Evolutionary conservation across 2,797 vertebrate genomes (phyloP), one percentile per base, ranked within the genome.

Genomic region (Coilia nasus): DNA sequence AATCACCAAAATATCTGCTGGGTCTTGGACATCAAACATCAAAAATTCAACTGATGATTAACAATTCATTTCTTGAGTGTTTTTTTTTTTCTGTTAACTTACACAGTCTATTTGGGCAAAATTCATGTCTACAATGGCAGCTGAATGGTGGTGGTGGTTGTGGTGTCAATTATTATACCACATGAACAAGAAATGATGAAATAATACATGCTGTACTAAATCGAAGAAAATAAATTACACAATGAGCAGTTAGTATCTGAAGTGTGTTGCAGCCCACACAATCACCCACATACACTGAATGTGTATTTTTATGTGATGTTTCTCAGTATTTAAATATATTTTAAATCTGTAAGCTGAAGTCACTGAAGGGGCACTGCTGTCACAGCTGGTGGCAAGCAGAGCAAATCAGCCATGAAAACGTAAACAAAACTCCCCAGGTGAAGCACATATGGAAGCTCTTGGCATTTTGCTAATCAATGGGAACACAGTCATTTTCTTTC

Each of bases 321-420:
- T 10, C 14, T 54, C 7, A 54, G 14, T 54, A 54, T 54, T 54
- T 54, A 10, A 54, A 54, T 54, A 54, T 54, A 3, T 54, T 54
- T 54, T 3, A 7, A 54, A 14, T 54, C 50, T 1, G 50, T 14
- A 54, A 54, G 50, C 50, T 54, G 50, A 54, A 54, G 50, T 54
- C 50, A 54, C 7, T 54, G 50, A 54, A 54, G 23, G n/a, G n/a
- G 23, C n/a, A 7, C n/a, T 9, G 60, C 23, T 64, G 60, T 64
- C 60, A 64, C 60, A 64, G 60, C 60, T 64, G 60, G n/a, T 64
- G 60, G 60, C 60, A 64, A n/a, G 60, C 60, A 64, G 60, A 64
- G n/a, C n/a, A 23, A 64, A 23, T 64, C 60, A 59, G 57, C 57
- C 17, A 7, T 19, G 19, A 60, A n/a, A 60, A 60, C 57, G 21